phyloP scores from a whole-genome alignment of 2,113 vertebrate genomes.

The Camarhynchus parvulus region DNA sequence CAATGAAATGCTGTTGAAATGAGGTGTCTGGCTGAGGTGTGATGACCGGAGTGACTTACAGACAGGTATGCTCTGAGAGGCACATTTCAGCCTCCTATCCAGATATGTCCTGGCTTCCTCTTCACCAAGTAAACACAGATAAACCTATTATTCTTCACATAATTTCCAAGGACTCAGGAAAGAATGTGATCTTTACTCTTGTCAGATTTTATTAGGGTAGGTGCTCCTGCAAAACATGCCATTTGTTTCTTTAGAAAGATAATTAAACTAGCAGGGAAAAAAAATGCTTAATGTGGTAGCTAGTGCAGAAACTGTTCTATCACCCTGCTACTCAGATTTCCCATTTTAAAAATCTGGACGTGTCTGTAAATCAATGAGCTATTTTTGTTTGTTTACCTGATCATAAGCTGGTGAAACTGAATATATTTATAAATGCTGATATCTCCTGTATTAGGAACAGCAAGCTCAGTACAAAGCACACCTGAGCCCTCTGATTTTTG shows the following conservation, averaged over 20 bases:
- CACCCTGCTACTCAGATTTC: background rate
- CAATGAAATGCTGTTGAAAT: background rate
- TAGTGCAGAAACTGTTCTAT: background rate
- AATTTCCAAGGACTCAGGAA: background rate
- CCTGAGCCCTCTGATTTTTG: constrained; percentile 55
- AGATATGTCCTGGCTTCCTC: background rate
- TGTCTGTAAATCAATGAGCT: constrained; percentile 34
- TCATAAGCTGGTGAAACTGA: background rate
- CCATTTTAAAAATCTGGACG: background rate
- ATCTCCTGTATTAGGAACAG: constrained; percentile 12
- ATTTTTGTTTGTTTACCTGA: constrained; percentile 54
- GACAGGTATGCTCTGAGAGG: background rate
- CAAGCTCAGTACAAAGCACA: constrained; percentile 21
- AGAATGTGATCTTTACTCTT: background rate
- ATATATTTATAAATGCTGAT: constrained; percentile 19
- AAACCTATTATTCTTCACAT: background rate
- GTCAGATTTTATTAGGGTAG: background rate
- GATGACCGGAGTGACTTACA: background rate
- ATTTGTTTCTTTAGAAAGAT: background rate
- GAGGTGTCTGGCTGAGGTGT: background rate
- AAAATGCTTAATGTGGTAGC: background rate
- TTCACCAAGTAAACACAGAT: background rate
- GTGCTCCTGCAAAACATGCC: background rate
- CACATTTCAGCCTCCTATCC: background rate
- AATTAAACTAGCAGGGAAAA: background rate